phyloP scores from a whole-genome alignment of 2,888 invertebrate species.

The Drosophila subsilvestris region DNA sequence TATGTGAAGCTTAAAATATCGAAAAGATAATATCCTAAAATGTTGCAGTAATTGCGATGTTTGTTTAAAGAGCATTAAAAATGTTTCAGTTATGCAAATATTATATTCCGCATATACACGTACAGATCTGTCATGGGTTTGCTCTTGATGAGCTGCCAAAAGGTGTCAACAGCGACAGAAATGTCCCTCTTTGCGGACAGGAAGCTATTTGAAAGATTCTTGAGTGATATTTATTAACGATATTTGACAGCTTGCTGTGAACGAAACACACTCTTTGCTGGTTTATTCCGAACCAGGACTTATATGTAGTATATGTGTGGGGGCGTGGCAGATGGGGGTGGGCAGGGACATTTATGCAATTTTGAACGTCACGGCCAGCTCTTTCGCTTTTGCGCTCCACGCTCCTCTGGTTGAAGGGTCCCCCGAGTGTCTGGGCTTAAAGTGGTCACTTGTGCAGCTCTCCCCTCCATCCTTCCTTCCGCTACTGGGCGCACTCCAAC shows the following conservation, averaged over 20 bases:
- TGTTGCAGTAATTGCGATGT: neutral
- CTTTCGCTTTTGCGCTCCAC: neutral
- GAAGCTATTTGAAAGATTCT: neutral
- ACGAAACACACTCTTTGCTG: too few relatives aligned
- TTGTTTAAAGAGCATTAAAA: conserved; percentile 7
- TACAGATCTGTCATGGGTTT: conserved; percentile 18
- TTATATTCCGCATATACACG: conserved; percentile 13
- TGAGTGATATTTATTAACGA: neutral
- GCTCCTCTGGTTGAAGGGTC: conserved; percentile 9
- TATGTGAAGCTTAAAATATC: too few relatives aligned
- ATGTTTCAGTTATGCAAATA: conserved; percentile 4
- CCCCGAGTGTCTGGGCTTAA: conserved; percentile 42
- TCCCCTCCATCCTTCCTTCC: neutral
- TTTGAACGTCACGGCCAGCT: conserved; percentile 43
- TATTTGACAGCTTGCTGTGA: neutral
- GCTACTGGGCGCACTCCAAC: too few relatives aligned
- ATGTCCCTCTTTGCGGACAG: neutral
- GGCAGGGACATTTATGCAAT: conserved; percentile 43
- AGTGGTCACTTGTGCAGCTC: conserved; percentile 43
- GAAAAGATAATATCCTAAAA: neutral
- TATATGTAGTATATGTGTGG: neutral
- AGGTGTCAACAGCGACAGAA: conserved; percentile 3
- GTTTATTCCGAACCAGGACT: neutral
- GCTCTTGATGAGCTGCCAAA: conserved; percentile 13
- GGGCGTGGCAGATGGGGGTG: neutral